Evolutionary conservation across 2,888 invertebrate genomes (phyloP).

Genomic region (Patella pellucida): DNA sequence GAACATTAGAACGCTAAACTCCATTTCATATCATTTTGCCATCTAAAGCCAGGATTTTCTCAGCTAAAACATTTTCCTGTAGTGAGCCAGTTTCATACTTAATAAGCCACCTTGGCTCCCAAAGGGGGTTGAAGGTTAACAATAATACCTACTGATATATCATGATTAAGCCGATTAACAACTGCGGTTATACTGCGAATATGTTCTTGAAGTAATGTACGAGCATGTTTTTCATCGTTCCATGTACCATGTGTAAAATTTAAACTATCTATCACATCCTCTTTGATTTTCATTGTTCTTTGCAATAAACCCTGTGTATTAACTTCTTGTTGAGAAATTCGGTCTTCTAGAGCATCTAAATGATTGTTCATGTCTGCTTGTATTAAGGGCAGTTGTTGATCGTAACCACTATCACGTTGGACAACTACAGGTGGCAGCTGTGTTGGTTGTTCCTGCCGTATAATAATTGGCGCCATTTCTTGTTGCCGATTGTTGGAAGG

Average conservation of each 20-base stretch:
- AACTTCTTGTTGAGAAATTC: conserved; percentile 62
- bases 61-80: background rate
- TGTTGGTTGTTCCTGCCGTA: background rate
- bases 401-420: background rate
- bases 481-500: background rate
- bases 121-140: background rate
- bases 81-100: no score
- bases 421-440: conserved; percentile 1
- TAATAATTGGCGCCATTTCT: background rate
- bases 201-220: conserved; percentile 68
- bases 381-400: background rate
- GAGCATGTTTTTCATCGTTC: conserved; percentile 68
- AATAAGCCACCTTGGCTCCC: no score
- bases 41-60: no score
- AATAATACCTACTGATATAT: conserved; percentile 63
- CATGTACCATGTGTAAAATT: conserved; percentile 68
- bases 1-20: no score
- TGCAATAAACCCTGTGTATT: conserved; percentile 65
- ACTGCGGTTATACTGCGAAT: conserved; percentile 69
- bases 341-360: conserved; percentile 60
- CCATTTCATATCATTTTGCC: no score
- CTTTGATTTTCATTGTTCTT: conserved; percentile 65
- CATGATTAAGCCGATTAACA: conserved; percentile 65
- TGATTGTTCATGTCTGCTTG: conserved; percentile 25
- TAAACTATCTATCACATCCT: conserved; percentile 69